Percentiles rank a stretch among this genome's conserved stretches.
phyloP scores from a whole-genome alignment of 2,797 vertebrate genomes.

The Anolis apletophallus region DNA sequence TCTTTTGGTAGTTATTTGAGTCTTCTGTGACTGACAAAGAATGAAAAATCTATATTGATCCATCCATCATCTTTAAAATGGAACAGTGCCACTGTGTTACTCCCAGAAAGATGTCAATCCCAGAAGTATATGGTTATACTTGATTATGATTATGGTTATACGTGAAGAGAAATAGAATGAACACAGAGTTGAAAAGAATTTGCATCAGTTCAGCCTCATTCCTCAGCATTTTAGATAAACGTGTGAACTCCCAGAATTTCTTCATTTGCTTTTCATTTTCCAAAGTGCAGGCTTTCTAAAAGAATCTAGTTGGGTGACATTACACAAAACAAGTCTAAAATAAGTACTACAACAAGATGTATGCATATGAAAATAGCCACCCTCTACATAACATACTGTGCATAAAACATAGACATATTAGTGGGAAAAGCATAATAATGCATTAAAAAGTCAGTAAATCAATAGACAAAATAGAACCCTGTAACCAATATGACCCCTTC shows the following conservation, averaged over 20 bases:
- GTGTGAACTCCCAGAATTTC: neutral
- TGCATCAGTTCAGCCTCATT: neutral
- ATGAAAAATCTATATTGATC: neutral
- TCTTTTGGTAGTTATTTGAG: neutral
- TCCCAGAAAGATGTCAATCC: neutral
- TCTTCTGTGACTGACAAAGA: neutral
- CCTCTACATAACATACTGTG: neutral
- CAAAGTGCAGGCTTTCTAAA: neutral
- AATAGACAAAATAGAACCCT: conserved; percentile 1
- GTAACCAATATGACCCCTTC: neutral
- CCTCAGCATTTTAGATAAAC: neutral
- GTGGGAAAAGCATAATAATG: neutral
- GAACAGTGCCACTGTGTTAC: neutral
- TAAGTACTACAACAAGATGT: neutral
- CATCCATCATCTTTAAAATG: neutral
- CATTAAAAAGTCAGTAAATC: neutral
- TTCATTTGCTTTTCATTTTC: conserved; percentile 1
- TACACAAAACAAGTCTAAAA: conserved; percentile 1
- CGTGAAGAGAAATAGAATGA: neutral
- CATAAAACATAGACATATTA: neutral
- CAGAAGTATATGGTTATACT: neutral
- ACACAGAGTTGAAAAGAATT: neutral
- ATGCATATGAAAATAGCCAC: neutral
- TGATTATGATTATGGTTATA: neutral
- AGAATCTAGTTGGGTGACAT: neutral